phyloP scores from a whole-genome alignment of 92 coral and sea anemone genomes.

The Heliopora coerulea region DNA sequence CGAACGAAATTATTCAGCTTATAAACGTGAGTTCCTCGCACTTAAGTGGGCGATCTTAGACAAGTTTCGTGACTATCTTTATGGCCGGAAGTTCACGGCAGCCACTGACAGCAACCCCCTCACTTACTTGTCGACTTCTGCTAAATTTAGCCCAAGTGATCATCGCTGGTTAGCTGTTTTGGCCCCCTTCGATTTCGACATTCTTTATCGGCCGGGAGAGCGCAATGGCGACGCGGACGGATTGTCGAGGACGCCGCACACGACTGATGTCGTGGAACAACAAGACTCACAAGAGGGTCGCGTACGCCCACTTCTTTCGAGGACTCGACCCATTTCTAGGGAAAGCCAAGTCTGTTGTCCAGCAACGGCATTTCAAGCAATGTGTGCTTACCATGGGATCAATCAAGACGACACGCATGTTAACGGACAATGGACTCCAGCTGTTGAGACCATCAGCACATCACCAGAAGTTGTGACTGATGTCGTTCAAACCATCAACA shows the following conservation, averaged over 20 bases:
- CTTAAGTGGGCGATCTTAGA: conserved; percentile 61
- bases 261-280: too few relatives aligned
- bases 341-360: too few relatives aligned
- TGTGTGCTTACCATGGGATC: too few relatives aligned
- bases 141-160: conserved; percentile 49
- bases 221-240: conserved; percentile 49
- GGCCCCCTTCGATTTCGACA: conserved; percentile 45
- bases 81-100: conserved; percentile 46
- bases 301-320: too few relatives aligned
- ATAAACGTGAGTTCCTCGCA: conserved; percentile 55
- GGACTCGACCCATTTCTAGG: too few relatives aligned
- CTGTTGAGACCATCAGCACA: too few relatives aligned
- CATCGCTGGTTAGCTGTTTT: conserved; percentile 42
- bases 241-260: conserved; percentile 40
- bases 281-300: too few relatives aligned
- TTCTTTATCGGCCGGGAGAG: conserved; percentile 44
- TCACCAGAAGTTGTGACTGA: too few relatives aligned
- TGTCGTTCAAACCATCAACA: too few relatives aligned
- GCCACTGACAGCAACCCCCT: conserved; percentile 55
- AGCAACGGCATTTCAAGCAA: too few relatives aligned
- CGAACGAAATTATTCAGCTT: neutral
- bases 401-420: too few relatives aligned
- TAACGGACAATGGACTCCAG: too few relatives aligned
- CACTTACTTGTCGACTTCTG: conserved; percentile 45
- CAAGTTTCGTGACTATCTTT: conserved; percentile 55